Conservation (phyloP, 1,140 invertebrate genomes). For the Lepeophtheirus salmonis region DNA sequence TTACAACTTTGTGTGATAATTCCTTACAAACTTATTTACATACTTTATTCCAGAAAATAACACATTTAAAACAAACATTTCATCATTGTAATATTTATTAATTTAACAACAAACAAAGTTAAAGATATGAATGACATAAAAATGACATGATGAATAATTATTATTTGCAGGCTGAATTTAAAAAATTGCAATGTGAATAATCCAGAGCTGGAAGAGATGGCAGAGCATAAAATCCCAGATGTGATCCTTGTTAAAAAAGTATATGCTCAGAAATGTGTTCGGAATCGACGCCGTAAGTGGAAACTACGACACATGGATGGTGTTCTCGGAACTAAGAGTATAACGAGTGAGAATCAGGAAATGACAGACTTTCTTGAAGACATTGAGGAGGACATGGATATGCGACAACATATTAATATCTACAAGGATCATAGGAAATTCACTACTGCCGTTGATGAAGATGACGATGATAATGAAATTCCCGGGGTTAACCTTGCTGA, state of each 20-base stretch:
- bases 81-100: too few species aligned
- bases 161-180: slow-evolving; percentile 58
- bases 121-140: too few species aligned
- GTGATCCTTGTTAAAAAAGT: slow-evolving; percentile 83
- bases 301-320: slow-evolving; percentile 64
- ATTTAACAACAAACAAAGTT: too few species aligned
- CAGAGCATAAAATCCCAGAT: slow-evolving; percentile 53
- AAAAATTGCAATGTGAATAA: slow-evolving; percentile 78
- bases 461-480: slow-evolving; percentile 43
- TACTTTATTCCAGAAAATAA: too few species aligned
- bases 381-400: slow-evolving; percentile 75
- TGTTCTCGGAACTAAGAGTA: slow-evolving; percentile 42
- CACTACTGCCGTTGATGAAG: slow-evolving; percentile 36
- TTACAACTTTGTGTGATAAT: too few species aligned
- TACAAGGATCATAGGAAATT: slow-evolving; percentile 50
- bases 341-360: slow-evolving; percentile 38
- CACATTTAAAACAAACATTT: too few species aligned
- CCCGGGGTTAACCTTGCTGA: slow-evolving; percentile 81
- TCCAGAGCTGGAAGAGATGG: slow-evolving; percentile 59
- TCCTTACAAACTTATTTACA: too few species aligned
- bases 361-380: slow-evolving; percentile 52
- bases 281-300: slow-evolving; percentile 63
- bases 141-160: too few species aligned
- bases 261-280: slow-evolving; percentile 49
- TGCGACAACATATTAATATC: slow-evolving; percentile 81